Evolutionary conservation across 2,888 invertebrate species (phyloP).

Genomic region (Gryllus longicercus): DNA sequence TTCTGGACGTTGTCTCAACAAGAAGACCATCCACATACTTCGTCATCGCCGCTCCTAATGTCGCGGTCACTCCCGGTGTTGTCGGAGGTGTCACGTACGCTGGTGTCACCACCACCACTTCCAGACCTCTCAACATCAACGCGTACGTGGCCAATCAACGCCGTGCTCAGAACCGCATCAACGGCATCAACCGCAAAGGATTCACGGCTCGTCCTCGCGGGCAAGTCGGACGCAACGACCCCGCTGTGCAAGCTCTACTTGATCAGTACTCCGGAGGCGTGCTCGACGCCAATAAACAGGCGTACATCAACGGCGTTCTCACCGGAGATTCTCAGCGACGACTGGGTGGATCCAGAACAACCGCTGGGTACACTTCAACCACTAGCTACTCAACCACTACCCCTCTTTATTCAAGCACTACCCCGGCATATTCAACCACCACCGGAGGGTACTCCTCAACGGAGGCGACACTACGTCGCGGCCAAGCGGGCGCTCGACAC

Average conservation of each 20-base stretch:
- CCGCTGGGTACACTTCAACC: neutral
- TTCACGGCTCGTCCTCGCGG: neutral
- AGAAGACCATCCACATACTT: neutral
- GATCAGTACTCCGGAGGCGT: neutral
- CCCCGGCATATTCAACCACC: neutral
- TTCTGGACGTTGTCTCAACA: neutral
- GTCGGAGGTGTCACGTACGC: neutral
- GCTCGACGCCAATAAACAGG: neutral
- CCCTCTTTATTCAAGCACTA: slow-evolving; percentile 24
- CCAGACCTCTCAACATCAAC: neutral
- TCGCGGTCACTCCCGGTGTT: neutral
- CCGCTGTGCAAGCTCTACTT: neutral
- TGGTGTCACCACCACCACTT: neutral
- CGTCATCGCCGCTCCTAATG: neutral
- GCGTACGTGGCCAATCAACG: neutral
- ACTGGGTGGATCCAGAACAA: neutral
- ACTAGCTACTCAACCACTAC: slow-evolving; percentile 12
- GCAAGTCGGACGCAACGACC: neutral
- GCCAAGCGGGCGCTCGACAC: neutral
- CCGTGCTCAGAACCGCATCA: neutral
- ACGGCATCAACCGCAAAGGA: neutral
- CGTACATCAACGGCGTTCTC: neutral
- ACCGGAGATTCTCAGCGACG: neutral
- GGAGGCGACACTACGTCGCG: neutral
- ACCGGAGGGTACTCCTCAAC: neutral